Base-by-base conservation (phyloP, 2,888 invertebrate genomes). In the Drosophila algonquin region DNA sequence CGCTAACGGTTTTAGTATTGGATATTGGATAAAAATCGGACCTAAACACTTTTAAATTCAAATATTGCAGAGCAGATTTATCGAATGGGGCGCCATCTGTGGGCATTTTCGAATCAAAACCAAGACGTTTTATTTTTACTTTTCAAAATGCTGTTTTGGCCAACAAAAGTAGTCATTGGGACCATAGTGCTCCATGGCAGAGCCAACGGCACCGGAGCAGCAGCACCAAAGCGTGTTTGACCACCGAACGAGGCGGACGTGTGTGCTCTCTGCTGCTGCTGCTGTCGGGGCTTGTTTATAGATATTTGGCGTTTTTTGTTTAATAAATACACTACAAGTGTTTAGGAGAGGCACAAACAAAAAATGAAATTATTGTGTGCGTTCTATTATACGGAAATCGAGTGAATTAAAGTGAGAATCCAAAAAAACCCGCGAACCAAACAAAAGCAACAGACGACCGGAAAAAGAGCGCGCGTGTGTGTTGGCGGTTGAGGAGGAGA, bases 241-340 rank as follows among this genome's bases (percentile, higher is more conserved):
- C 81, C 71, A 67, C 81, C 81, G 83, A 75, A 59, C 76, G 63
- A 71, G 73, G 35, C 81, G 88, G 91, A 81, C 76, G 90, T 87
- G 77, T 64, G 53, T 63, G 68, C 60, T 60, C 64, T 44, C 53
- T 58, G 56, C 52, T 56, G 70, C 63, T 69, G 69, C 51, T 40
- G 58, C 21, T 58, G 24, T 58, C 44, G 46, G 52, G 21, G 44
- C 50, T 40, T 45, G 70, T 60, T 59, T 44, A 18, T 51, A 30
- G 57, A 52, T 57, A 57, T n/a, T 50, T 16, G 44, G 63, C 32
- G 18, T 48, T 50, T 65, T 54, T 48, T 21, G 55, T 51, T 51
- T n/a, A 65, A 53, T 65, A 67, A 65, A 67, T 30, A 54, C 53
- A 65, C 52, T 74, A 56, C 50, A 10, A 56, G 48, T 30, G 57